A percentile compares a stretch with the other conserved stretches of the same genome.
Conservation (phyloP, 2,113 vertebrate species). For the Colistium nudipinnis region DNA sequence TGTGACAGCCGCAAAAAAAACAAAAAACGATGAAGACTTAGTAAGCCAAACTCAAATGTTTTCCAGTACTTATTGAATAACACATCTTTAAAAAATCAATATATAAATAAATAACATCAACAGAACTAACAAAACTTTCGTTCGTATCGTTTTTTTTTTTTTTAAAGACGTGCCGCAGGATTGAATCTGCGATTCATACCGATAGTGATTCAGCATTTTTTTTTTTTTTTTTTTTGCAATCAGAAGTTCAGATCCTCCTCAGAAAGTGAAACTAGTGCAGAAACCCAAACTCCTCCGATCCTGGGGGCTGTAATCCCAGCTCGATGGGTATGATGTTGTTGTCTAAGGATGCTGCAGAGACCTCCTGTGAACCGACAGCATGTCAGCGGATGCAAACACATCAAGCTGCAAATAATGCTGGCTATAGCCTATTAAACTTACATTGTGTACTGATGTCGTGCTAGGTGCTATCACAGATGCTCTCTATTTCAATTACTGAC, state of each 20-base stretch:
- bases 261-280: slow-evolving; percentile 17
- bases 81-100: background rate
- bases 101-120: background rate
- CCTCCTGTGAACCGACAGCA: slow-evolving; percentile 59
- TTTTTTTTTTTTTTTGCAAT: background rate
- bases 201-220: slow-evolving; percentile 7
- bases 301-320: slow-evolving; percentile 43
- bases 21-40: background rate
- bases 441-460: slow-evolving; percentile 35
- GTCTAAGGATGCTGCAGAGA: slow-evolving; percentile 41
- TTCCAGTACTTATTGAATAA: too few species aligned
- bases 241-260: slow-evolving; percentile 7
- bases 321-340: slow-evolving; percentile 43
- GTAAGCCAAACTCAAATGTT: background rate
- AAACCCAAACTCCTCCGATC: slow-evolving; percentile 12
- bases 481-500: slow-evolving; percentile 28
- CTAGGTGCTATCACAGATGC: slow-evolving; percentile 35
- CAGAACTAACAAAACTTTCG: background rate
- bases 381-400: slow-evolving; percentile 54
- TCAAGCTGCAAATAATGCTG: slow-evolving; percentile 57
- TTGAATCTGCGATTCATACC: background rate
- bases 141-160: too few species aligned
- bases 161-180: background rate
- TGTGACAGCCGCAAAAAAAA: slow-evolving; percentile 5
- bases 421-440: slow-evolving; percentile 46